These are phyloP conservation scores for Pterois miles DNA, from an alignment of 2,797 vertebrate genomes.

Conservation along the genomic window DNA sequence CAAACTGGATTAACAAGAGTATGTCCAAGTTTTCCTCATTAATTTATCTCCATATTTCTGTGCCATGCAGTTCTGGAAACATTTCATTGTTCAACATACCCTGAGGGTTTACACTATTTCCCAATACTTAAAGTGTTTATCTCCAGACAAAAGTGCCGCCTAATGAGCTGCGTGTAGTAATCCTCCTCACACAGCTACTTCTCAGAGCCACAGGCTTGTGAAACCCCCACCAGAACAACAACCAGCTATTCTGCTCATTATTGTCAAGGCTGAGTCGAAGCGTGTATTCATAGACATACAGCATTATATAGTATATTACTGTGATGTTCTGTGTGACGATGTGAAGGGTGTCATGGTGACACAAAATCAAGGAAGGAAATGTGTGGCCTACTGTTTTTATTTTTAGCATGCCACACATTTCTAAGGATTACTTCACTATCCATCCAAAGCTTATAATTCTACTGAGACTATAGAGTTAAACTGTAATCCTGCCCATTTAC, in stretches of 20 bases:
- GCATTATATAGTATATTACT: neutral
- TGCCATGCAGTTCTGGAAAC: neutral
- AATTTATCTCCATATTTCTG: neutral
- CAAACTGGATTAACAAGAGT: neutral
- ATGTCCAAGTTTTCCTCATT: neutral
- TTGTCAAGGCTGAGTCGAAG: neutral
- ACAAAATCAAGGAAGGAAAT: neutral
- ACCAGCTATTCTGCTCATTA: conserved; percentile 28
- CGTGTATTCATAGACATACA: neutral
- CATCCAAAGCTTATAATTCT: neutral
- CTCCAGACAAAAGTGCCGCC: conserved; percentile 30
- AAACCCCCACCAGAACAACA: conserved; percentile 35
- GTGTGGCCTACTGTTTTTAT: neutral
- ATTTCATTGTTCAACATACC: neutral
- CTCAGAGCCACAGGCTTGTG: conserved; percentile 43
- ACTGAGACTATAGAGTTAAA: neutral
- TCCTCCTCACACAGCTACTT: conserved; percentile 59
- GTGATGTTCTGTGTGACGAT: neutral
- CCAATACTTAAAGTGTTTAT: conserved; percentile 25
- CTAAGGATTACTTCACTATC: neutral
- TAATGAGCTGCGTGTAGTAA: conserved; percentile 54
- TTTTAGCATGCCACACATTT: neutral
- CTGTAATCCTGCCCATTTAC: neutral
- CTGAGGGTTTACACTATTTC: conserved; percentile 16
- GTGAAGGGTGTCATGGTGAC: neutral